Base-by-base conservation (phyloP, 2,888 invertebrate species). In the Dascillus cervinus region DNA sequence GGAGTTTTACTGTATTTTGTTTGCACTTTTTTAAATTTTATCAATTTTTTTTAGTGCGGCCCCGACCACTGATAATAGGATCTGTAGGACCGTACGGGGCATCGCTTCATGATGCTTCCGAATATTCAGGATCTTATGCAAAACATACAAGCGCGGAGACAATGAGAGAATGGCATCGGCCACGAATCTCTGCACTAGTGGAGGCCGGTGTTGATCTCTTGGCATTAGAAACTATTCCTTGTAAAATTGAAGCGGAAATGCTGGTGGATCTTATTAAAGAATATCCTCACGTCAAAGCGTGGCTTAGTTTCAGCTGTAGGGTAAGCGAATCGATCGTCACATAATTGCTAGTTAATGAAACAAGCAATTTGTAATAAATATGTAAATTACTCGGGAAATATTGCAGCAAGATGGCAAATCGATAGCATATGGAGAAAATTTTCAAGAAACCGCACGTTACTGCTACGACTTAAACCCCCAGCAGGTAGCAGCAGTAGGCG, bases 61-160 rank as follows among this genome's bases (percentile, higher is more conserved):
- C 43, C 11, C 57, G 59, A 43, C 79, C 86, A 6, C 57, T 81
- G 46, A 73, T 95, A 25, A 88, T 86, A 11, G 95, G 90, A 0
- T 88, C 92, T 0, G 81, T 94, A 38, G 95, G 95, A 1, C 90
- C 95, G 0, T 95, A 88, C 59, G 95, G 94, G 1, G 94, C 94
- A 0, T 82, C 79, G 51, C 69, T 91, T 19, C 83, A 85, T 55
- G 90, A 96, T 61, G 87, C 86, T 6, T 94, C 94, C 0, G 96
- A 96, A 60, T 96, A 95, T 60, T 80, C 79, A n/a, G 95, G 95
- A 10, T 73, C 73, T 37, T 89, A 88, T 56, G 80, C 79, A 0
- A 74, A 78, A 39, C 74, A 67, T 30, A 76, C 83, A 1, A 60
- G 79, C 3, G 65, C 45, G 63, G 71, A 73, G 22, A 57, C 69